Conservation (phyloP, 2,113 vertebrate genomes). For the Oryctolagus cuniculus region mOryCun1.1 NC_091435.1:27109501-27110000, state of each 20-base stretch:
- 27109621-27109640: background rate
- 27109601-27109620: background rate
- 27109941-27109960: conserved; percentile 55
- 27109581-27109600: background rate
- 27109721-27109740: conserved; percentile 46
- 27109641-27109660: background rate
- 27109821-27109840: conserved; percentile 69
- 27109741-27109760: conserved; percentile 52
- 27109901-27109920: conserved; percentile 68
- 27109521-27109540: background rate
- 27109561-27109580: background rate
- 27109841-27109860: conserved; percentile 46
- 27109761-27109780: conserved; percentile 38
- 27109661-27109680: background rate
- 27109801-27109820: conserved; percentile 69
- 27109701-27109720: conserved; percentile 1
- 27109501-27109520: background rate
- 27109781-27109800: conserved; percentile 33
- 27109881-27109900: conserved; percentile 68
- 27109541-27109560: background rate
- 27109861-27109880: conserved; percentile 56
- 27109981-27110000: background rate
- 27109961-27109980: background rate
- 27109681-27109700: background rate
- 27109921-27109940: conserved; percentile 43